phyloP scores from a whole-genome alignment of 2,888 invertebrate species.

The Temnothorax unifasciatus region DNA sequence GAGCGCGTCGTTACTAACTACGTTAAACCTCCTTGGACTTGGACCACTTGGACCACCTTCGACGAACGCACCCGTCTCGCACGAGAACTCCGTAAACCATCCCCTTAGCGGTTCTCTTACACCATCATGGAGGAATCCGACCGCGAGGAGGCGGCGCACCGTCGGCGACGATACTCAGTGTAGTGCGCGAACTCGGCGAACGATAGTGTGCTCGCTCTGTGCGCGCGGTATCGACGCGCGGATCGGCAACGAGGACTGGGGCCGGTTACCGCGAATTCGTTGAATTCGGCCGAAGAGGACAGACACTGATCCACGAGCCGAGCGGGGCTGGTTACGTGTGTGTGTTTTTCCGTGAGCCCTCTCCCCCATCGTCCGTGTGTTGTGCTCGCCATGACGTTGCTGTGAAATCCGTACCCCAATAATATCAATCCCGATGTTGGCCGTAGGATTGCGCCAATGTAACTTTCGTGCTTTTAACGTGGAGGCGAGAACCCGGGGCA shows the following conservation, averaged over 20 bases:
- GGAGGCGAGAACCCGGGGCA: constrained; percentile 84
- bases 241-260: neutral
- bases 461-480: constrained; percentile 86
- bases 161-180: neutral
- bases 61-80: neutral
- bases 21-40: too few species aligned
- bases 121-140: constrained; percentile 32
- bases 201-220: neutral
- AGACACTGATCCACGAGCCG: neutral
- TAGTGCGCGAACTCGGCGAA: neutral
- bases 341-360: constrained; percentile 63
- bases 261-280: neutral
- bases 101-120: neutral
- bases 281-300: too few species aligned
- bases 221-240: neutral
- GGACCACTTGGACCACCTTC: neutral
- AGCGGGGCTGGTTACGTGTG: constrained; percentile 68
- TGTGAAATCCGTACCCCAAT: constrained; percentile 82
- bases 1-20: neutral
- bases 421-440: constrained; percentile 87
- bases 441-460: constrained; percentile 87
- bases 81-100: neutral
- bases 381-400: constrained; percentile 85
- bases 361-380: constrained; percentile 69
- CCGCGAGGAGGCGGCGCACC: neutral